Evolutionary conservation across 2,113 vertebrate genomes (phyloP).

Genomic region (Eulacestoma nigropectus): DNA sequence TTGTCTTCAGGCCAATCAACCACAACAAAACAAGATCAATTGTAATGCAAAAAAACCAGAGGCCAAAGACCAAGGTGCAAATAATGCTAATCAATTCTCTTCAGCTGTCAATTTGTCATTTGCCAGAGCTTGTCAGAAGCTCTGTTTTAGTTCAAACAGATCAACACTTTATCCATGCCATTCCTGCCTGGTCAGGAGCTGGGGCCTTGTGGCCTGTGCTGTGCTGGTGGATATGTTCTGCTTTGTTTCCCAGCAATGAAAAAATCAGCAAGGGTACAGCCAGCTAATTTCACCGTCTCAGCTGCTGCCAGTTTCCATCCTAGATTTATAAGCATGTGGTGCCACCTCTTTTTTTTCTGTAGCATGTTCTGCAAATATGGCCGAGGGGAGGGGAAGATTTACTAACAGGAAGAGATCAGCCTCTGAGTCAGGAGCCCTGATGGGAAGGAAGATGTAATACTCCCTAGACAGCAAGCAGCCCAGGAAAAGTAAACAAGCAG

Average conservation of each 20-base stretch:
- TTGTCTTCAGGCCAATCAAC: not conserved
- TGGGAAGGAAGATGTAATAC: conserved; percentile 20
- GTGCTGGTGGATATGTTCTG: not conserved
- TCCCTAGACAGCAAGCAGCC: conserved; percentile 45
- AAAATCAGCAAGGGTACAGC: not conserved
- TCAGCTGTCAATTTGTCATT: not conserved
- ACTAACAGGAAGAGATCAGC: conserved; percentile 27
- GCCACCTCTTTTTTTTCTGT: not conserved
- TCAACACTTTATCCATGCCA: not conserved
- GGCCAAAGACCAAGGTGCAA: not conserved
- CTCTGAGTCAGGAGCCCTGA: conserved; percentile 35
- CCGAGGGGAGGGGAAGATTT: conserved; percentile 41
- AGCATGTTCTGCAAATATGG: not conserved
- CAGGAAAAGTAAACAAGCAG: conserved; percentile 60
- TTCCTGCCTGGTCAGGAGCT: not conserved
- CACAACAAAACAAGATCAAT: not conserved
- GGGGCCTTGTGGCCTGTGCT: not conserved
- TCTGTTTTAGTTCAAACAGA: not conserved
- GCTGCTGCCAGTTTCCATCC: not conserved
- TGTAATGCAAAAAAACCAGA: not conserved
- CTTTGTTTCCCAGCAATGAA: not conserved
- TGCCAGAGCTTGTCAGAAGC: not conserved
- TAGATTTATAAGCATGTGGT: not conserved
- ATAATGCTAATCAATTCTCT: not conserved
- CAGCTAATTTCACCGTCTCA: not conserved